Base-by-base conservation (phyloP, 2,888 invertebrate genomes). In the Idaea dimidiata region DNA sequence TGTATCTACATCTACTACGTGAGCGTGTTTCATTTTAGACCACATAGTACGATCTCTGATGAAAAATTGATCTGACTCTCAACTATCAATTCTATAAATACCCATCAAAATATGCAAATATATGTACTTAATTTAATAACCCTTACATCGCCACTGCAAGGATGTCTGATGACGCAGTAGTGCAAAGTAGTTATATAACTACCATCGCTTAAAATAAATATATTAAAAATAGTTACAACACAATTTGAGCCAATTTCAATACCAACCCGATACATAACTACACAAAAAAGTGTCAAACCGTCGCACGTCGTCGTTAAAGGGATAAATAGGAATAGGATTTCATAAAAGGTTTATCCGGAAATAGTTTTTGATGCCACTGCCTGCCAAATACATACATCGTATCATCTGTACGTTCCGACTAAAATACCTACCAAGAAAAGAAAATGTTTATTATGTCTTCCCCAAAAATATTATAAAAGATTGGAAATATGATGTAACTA, bases 291-390 rank as follows among this genome's bases (percentile, higher is more conserved):
- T 43, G 43, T 43, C 43, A 1, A 7, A 43, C 43, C 43, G 43
- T 43, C 43, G 8, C 43, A 1, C 10, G 10, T 43, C 43, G 43
- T 43, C 43, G 43, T 43, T 43, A 43, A 43, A 14, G 43, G 43
- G 43, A 43, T 43, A 43, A 58, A 61, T 24, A 16, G 63, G 70
- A 69, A 67, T 71, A 64, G 67, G 69, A 72, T 69, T 70, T 69
- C 67, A 72, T 63, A 62, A 70, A 69, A 69, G 59, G 62, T 43
- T 43, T 43, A 43, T 43, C 43, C 43, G 43, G 43, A 43, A 43
- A 43, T 43, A 43, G 43, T 43, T 10, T 43, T 43, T 43, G 43
- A 43, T 43, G 43, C 43, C 43, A 10, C 43, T 43, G 43, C 43
- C 43, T 43, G 43, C 43, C 43, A 43, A 43, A 43, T 43, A 43